These are phyloP conservation scores for Brachypalpus laphriformis DNA, from an alignment of 2,888 invertebrate genomes.

Conservation along the genomic window DNA sequence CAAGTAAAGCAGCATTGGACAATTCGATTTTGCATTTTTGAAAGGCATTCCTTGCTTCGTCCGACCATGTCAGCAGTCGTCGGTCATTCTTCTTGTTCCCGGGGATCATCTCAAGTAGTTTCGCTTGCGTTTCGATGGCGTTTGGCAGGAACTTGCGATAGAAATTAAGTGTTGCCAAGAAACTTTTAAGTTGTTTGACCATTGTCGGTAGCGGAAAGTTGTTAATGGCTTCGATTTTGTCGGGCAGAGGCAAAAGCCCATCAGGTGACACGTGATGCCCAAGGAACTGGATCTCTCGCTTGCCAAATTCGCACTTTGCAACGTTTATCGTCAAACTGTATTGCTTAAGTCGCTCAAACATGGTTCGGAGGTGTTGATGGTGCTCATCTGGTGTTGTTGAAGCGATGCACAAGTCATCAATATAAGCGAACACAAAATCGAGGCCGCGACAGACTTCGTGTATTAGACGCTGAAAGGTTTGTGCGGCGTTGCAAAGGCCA, in stretches of 20 bases:
- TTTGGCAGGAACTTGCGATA: conserved; percentile 27
- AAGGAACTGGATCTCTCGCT: too few relatives aligned
- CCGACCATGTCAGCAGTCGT: conserved; percentile 13
- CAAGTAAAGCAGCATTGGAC: conserved; percentile 14
- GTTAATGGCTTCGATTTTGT: conserved; percentile 7
- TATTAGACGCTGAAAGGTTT: conserved; percentile 38
- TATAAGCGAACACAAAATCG: too few relatives aligned
- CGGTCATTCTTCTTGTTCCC: conserved; percentile 33
- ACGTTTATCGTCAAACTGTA: too few relatives aligned
- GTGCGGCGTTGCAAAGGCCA: conserved; percentile 15
- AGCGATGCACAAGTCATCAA: too few relatives aligned
- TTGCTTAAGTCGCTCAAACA: conserved; percentile 38
- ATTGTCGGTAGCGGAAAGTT: conserved; percentile 6
- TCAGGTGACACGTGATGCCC: too few relatives aligned
- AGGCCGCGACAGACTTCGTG: too few relatives aligned
- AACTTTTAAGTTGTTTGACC: conserved; percentile 32
- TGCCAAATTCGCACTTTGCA: too few relatives aligned
- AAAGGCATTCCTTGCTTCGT: conserved; percentile 5
- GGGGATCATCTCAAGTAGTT: background rate
- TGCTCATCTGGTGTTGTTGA: too few relatives aligned
- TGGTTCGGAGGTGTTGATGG: conserved; percentile 25
- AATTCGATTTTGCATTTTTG: conserved; percentile 29
- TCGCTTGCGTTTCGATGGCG: conserved; percentile 16
- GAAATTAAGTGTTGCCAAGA: conserved; percentile 20
- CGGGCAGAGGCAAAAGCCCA: conserved; percentile 3